Percentiles rank a stretch among this genome's conserved stretches.
Conservation (phyloP, 2,797 vertebrate genomes). For the Clamator glandarius region DNA sequence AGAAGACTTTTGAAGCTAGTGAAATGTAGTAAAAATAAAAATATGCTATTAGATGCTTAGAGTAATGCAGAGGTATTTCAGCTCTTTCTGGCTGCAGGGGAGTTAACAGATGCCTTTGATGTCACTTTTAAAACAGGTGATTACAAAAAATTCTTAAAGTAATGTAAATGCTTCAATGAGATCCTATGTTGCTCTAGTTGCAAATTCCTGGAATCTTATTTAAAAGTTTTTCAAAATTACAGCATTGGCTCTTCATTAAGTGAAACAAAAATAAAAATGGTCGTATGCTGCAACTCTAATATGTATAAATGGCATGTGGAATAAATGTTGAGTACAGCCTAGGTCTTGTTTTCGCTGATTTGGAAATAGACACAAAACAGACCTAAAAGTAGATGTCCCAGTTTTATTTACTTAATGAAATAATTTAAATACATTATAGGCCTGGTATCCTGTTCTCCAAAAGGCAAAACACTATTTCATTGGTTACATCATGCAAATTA, state of each 20-base stretch:
- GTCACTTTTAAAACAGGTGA: neutral
- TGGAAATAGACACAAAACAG: neutral
- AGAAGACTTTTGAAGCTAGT: neutral
- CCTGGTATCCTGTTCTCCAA: neutral
- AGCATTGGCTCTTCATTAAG: neutral
- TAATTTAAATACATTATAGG: neutral
- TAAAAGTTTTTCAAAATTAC: neutral
- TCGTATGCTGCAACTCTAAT: neutral
- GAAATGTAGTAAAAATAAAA: neutral
- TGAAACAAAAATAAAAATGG: neutral
- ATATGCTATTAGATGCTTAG: neutral
- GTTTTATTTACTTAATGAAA: neutral
- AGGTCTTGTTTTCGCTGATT: neutral
- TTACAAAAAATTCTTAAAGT: neutral
- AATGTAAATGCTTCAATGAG: neutral
- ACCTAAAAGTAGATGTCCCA: neutral
- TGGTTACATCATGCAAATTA: neutral
- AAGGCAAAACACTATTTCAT: neutral
- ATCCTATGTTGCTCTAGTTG: neutral
- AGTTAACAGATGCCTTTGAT: neutral
- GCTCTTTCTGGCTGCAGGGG: neutral
- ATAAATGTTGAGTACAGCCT: neutral
- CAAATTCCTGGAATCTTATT: neutral
- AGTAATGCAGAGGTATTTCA: neutral
- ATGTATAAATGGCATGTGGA: neutral